Base-by-base conservation (phyloP, 2,888 invertebrate species). In the Agrochola litura region DNA sequence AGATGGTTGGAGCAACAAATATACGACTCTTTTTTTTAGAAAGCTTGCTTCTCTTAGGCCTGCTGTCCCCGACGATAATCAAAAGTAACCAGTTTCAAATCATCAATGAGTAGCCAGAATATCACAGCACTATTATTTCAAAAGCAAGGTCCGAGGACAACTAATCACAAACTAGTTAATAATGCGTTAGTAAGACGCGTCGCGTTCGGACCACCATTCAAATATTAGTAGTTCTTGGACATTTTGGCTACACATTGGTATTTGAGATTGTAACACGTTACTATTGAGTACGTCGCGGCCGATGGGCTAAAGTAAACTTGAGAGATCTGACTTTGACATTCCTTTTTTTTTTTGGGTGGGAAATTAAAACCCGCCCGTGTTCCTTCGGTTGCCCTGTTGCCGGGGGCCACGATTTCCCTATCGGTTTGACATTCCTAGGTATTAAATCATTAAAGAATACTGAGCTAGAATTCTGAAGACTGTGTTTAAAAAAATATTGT, bases 1-100 rank as follows among this genome's bases (percentile, higher is more conserved):
- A 49, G 1, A 16, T 25, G 43, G 22, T 37, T 22, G 66, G 68
- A 56, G 75, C 64, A 75, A 68, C 74, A 49, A 67, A 68, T 54
- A 22, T 41, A 49, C 0, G 12, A 4, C 12, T 10, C 41, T 14
- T n/a, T 4, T n/a, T 4, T 22, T 9, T 1, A 14, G 16, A 56
- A 25, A 25, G n/a, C n/a, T 41, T 14, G 16, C 5, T 37, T 65
- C n/a, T n/a, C 22, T 74, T 37, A 64, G 14, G 14, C 22, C 22
- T 52, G 16, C 37, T 37, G 9, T 67, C 30, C 67, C 22, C 52
- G 67, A 52, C 1, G 22, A 9, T 22, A 58, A 6, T 16, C 22
- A 30, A 30, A 52, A 67, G 22, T 52, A 52, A 22, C 22, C 52
- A 52, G 30, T 37, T 22, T 30, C 52, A 22, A 67, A 22, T 67